Conservation (phyloP, 1,140 invertebrate genomes). For the Bombus ignitus region DNA sequence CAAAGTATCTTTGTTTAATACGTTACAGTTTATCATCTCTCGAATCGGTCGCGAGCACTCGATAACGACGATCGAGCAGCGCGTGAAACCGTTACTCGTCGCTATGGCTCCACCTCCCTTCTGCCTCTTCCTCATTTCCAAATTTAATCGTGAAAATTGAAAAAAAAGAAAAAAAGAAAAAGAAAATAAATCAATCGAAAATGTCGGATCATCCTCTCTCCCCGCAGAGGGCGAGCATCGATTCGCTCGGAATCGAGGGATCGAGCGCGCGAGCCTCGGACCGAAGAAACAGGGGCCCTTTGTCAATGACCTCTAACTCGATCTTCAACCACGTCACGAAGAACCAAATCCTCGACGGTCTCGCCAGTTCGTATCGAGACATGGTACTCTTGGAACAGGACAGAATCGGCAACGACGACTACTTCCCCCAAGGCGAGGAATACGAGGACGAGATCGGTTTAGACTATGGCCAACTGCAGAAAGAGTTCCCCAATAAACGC, state of each 20-base stretch:
- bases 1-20: not conserved
- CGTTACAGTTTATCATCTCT: slow-evolving; percentile 7
- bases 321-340: not conserved
- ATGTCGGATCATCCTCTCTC: slow-evolving; percentile 56
- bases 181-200: slow-evolving; percentile 37
- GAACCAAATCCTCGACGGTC: too few relatives aligned
- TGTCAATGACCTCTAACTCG: slow-evolving; percentile 29
- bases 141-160: slow-evolving; percentile 1
- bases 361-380: not conserved
- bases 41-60: slow-evolving; percentile 9
- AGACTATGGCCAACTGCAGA: slow-evolving; percentile 41
- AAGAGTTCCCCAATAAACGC: not conserved
- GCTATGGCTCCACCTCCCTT: slow-evolving; percentile 77
- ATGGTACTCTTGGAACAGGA: slow-evolving; percentile 4
- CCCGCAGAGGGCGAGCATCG: slow-evolving; percentile 51
- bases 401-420: slow-evolving; percentile 71
- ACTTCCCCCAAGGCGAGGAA: slow-evolving; percentile 74
- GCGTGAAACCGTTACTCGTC: slow-evolving; percentile 26
- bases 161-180: slow-evolving; percentile 1
- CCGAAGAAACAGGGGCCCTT: slow-evolving; percentile 51
- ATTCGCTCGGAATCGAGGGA: slow-evolving; percentile 15
- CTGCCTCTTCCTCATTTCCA: slow-evolving; percentile 70
- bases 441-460: slow-evolving; percentile 71
- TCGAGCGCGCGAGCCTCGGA: slow-evolving; percentile 27
- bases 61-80: slow-evolving; percentile 13